Base-by-base conservation (phyloP, 1,140 invertebrate species). In the Apolygus lucorum region DNA sequence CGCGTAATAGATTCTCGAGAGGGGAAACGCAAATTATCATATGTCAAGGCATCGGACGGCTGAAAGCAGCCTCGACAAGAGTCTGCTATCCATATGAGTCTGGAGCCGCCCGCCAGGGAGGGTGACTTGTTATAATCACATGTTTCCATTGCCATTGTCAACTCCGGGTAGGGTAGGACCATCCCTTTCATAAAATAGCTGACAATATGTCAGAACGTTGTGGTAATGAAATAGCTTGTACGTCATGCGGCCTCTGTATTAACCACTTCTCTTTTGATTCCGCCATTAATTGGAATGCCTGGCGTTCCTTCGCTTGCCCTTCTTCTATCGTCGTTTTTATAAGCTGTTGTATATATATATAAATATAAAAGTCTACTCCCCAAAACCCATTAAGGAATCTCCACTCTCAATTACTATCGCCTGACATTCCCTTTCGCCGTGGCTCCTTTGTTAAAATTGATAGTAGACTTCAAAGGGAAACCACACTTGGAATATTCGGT, bases 161-260 rank as follows among this genome's bases (percentile, higher is more conserved):
- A 42, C 34, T 17, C 34, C 34, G 4, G 34, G 4, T 17, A 17
- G 17, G 34, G 34, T n/a, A n/a, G 34, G 34, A 4, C 34, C 34
- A 4, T 42, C 34, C 34, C 17, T 17, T 8, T 17, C 4, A 42
- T 8, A 42, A 8, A 42, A 17, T 42, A 42, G 34, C 34, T 42
- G 34, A 42, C 34, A 42, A 42, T 42, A 42, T 42, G 34, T 42
- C 34, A 42, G 34, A 42, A 42, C 34, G 54, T 25, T 62, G 54
- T 62, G 54, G 54, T 62, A 62, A 62, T 62, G 54, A 62, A 62
- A 62, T 62, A 62, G 54, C 54, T 62, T 62, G 54, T 62, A 62
- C 24, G 54, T 62, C 54, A 62, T 42, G 54, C 17, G 54, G 17
- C 54, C 54, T 62, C 54, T 62, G 54, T 62, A 62, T 62, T 62